Evolutionary conservation across 2,797 vertebrate species (phyloP).

Genomic region (Acanthurus leucopareius): DNA sequence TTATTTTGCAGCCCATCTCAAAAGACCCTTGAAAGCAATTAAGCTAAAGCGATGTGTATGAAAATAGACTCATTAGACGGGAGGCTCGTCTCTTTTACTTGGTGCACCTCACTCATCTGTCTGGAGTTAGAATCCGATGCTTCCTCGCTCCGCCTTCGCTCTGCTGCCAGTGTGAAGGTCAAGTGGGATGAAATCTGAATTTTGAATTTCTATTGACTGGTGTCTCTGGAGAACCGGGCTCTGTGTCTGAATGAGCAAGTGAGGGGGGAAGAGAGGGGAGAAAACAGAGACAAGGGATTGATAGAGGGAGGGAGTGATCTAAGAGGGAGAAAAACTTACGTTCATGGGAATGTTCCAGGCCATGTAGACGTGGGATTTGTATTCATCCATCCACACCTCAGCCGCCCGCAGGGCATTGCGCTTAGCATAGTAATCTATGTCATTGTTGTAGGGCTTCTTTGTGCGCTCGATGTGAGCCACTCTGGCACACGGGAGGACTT

Average conservation of each 20-base stretch:
- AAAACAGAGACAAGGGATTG: conserved; percentile 25
- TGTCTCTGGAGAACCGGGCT: conserved; percentile 42
- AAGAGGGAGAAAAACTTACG: conserved; percentile 82
- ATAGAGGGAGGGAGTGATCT: conserved; percentile 4
- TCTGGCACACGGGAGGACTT: conserved; percentile 95
- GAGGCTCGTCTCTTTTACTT: conserved; percentile 48
- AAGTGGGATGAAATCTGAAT: conserved; percentile 78
- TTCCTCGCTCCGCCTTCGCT: conserved; percentile 38
- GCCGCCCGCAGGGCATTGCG: conserved; percentile 95
- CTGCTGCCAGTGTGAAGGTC: conserved; percentile 71
- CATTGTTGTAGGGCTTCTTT: conserved; percentile 98
- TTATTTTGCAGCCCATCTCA: conserved; percentile 68
- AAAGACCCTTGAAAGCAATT: conserved; percentile 79
- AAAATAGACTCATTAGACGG: conserved; percentile 71
- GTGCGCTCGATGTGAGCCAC: conserved; percentile 98
- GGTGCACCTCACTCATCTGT: conserved; percentile 45
- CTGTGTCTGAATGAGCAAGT: conserved; percentile 65
- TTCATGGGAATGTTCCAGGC: conserved; percentile 99
- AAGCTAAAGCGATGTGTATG: conserved; percentile 70
- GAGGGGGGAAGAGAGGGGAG: conserved; percentile 8
- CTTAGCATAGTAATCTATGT: conserved; percentile 98
- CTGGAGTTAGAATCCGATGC: conserved; percentile 34
- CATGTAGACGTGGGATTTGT: conserved; percentile 99
- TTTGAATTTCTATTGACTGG: conserved; percentile 71
- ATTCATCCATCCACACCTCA: conserved; percentile 99